A percentile compares a stretch with the other conserved stretches of the same genome.
phyloP scores from a whole-genome alignment of 2,113 vertebrate genomes.

The Varanus salvator region DNA sequence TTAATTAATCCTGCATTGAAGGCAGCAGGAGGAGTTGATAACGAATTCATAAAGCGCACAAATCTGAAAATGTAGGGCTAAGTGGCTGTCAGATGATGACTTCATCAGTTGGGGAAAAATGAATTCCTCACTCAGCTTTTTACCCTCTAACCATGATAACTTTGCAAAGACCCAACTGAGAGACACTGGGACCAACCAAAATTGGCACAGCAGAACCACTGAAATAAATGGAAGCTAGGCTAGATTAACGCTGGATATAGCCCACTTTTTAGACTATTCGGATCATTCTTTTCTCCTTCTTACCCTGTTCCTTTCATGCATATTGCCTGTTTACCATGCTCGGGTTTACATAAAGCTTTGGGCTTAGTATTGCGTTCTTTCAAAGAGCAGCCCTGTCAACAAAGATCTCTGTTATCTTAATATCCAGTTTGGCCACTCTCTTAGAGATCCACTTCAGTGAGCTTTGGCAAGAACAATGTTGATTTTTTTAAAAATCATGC shows the following conservation, averaged over 20 bases:
- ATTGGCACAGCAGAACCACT: background rate
- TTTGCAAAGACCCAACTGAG: background rate
- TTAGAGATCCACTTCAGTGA: background rate
- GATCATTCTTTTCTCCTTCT: background rate
- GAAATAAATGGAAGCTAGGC: too few relatives aligned
- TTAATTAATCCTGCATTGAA: background rate
- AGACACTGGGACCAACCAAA: background rate
- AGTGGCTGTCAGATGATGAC: background rate
- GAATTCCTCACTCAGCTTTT: too few relatives aligned
- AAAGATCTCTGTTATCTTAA: background rate
- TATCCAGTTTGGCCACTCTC: slow-evolving; percentile 7
- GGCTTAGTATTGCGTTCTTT: background rate
- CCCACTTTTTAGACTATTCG: background rate
- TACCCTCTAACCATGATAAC: background rate
- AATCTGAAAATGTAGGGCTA: background rate
- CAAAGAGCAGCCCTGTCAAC: background rate
- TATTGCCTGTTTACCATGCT: background rate
- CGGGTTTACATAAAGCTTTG: background rate
- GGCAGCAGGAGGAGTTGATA: background rate
- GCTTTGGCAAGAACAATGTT: background rate
- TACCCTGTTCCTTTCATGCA: background rate
- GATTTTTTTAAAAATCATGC: background rate
- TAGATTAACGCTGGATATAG: too few relatives aligned
- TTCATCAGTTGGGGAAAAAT: background rate
- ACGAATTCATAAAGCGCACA: background rate